Evolutionary conservation across 2,888 invertebrate species (phyloP).

Genomic region (Ecdyonurus torrentis): DNA sequence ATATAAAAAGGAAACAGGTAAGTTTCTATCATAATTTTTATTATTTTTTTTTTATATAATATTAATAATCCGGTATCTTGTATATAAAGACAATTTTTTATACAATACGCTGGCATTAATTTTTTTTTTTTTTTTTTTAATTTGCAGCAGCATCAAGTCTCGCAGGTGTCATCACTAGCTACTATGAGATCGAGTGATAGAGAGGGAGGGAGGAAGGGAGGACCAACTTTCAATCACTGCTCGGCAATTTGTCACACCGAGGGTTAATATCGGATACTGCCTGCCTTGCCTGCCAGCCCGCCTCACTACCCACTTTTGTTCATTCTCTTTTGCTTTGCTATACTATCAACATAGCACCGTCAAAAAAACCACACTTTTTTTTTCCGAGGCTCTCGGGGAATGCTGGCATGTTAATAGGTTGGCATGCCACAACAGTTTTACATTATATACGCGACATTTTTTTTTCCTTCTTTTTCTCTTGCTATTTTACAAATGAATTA

Average conservation of each 20-base stretch:
- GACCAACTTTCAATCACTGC: conserved; percentile 10
- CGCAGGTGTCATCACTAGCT: conserved; percentile 9
- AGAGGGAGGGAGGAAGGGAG: not conserved
- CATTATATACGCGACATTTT: too few species aligned
- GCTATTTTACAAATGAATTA: too few species aligned
- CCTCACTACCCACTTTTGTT: conserved; percentile 6
- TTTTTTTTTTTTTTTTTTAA: conserved; percentile 12
- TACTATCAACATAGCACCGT: too few species aligned
- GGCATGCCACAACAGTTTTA: not conserved
- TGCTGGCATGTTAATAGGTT: conserved; percentile 11
- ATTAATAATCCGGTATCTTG: conserved; percentile 6
- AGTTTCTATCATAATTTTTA: conserved; percentile 7
- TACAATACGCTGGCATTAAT: conserved; percentile 7
- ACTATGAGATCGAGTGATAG: too few species aligned
- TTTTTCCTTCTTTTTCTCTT: too few species aligned
- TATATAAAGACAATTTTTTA: conserved; percentile 2
- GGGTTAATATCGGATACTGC: not conserved
- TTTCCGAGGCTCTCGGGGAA: not conserved
- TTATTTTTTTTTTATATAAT: conserved; percentile 6
- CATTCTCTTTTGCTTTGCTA: too few species aligned
- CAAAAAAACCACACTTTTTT: not conserved
- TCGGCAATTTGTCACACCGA: conserved; percentile 12
- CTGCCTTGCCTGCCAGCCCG: too few species aligned
- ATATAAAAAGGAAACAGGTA: conserved; percentile 6
- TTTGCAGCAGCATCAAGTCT: conserved; percentile 13